A percentile compares a stretch with the other conserved stretches of the same genome.
phyloP scores from a whole-genome alignment of 2,113 vertebrate genomes.

The Haemorhous mexicanus region DNA sequence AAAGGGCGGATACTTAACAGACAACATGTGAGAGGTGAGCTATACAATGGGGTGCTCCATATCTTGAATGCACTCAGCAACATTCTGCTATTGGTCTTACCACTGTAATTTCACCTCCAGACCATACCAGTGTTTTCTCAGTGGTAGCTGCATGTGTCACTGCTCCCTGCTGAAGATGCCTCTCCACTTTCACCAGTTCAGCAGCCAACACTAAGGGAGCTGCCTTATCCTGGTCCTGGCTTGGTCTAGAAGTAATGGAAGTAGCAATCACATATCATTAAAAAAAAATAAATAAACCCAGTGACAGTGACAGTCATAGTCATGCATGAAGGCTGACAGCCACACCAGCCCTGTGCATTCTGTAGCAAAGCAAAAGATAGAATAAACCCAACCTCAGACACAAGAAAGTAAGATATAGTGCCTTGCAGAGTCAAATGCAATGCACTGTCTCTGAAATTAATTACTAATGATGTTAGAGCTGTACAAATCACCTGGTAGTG shows the following conservation, averaged over 20 bases:
- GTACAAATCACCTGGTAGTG: constrained; percentile 9
- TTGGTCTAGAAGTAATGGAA: background rate
- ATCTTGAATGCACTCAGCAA: background rate
- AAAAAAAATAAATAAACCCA: background rate
- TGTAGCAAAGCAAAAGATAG: background rate
- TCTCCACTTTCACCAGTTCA: background rate
- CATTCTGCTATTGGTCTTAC: background rate
- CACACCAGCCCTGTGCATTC: background rate
- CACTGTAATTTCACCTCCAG: background rate
- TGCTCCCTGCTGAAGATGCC: background rate
- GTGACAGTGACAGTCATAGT: background rate
- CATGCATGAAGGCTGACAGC: background rate
- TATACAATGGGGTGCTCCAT: background rate
- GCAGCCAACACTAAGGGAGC: background rate
- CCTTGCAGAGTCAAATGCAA: background rate
- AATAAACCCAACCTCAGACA: background rate
- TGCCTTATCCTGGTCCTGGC: background rate
- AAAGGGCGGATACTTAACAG: background rate
- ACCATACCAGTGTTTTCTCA: background rate
- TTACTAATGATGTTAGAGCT: background rate
- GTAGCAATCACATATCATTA: background rate
- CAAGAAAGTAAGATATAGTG: background rate
- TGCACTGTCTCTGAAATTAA: background rate
- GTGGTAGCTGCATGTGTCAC: background rate
- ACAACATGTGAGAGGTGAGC: background rate